Evolutionary conservation across 2,797 vertebrate genomes (phyloP).

Genomic region (Parambassis ranga): DNA sequence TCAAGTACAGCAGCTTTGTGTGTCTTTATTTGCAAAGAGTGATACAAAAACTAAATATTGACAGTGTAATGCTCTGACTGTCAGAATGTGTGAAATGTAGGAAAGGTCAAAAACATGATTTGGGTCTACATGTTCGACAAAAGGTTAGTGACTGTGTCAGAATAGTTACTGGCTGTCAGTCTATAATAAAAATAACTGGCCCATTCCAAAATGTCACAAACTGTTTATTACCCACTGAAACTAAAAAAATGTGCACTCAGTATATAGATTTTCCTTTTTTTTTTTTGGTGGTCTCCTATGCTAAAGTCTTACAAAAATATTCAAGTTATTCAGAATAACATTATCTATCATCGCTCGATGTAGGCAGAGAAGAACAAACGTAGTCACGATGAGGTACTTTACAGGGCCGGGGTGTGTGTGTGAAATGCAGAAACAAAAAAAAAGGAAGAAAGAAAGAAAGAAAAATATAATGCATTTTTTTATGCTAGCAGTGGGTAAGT

Average conservation of each 20-base stretch:
- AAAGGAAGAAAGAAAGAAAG: too few species aligned
- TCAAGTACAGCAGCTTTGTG: background rate
- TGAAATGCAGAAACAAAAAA: too few species aligned
- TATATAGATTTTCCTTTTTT: background rate
- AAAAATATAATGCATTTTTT: too few species aligned
- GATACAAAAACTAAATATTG: slow-evolving; percentile 51
- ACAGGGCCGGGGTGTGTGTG: too few species aligned
- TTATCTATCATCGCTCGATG: background rate
- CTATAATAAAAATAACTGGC: slow-evolving; percentile 45
- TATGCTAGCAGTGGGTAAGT: slow-evolving; percentile 14
- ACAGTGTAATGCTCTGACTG: slow-evolving; percentile 39
- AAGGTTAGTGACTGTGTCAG: slow-evolving; percentile 67
- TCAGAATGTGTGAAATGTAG: slow-evolving; percentile 45
- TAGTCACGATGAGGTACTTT: too few species aligned
- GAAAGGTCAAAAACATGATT: slow-evolving; percentile 71
- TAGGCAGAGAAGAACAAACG: slow-evolving; percentile 4
- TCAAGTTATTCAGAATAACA: slow-evolving; percentile 3
- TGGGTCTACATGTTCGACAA: slow-evolving; percentile 60
- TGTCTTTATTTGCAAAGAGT: slow-evolving; percentile 39
- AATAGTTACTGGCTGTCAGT: slow-evolving; percentile 56
- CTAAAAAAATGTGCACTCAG: slow-evolving; percentile 28
- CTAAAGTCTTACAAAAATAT: slow-evolving; percentile 17
- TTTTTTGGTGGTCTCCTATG: background rate
- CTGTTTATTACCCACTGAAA: slow-evolving; percentile 26
- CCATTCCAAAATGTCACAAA: slow-evolving; percentile 62